Evolutionary conservation across 2,113 vertebrate species (phyloP), one percentile per base, ranked within the genome.

Genomic region (Caracal caracal): DNA sequence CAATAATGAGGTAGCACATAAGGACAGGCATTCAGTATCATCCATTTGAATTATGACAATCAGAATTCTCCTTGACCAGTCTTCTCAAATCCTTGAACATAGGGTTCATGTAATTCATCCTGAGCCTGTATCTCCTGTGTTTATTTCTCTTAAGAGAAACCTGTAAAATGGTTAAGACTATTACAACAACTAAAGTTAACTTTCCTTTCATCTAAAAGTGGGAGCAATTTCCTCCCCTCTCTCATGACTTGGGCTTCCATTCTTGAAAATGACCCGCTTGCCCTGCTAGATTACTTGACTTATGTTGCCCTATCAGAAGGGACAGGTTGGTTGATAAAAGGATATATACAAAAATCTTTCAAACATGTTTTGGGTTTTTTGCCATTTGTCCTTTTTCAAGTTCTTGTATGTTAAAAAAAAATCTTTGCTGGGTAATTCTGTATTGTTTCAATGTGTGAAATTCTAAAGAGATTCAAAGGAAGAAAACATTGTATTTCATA

Each of bases 391-490:
- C 53, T 79, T 82, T 88, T 78, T 85, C 28, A 86, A 89, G 51
- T 75, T 88, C 5, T 84, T 80, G 10, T 6, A 76, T 47, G 5
- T 53, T 71, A 28, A 87, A 90, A 88, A 88, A 75, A 90, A 83
- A 75, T 51, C 5, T 89, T 78, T 81, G 70, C 40, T 68, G 30
- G 20, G n/a, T 90, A 87, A 97, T 71, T 94, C 51, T 26, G 86
- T 28, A 33, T 81, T 65, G 8, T 75, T 94, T 93, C 89, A 93
- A 59, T 78, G 11, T 49, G 79, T 79, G 88, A 92, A 95, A 94
- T 53, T 79, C 75, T 92, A 28, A 93, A 47, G 63, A 92, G 84
- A 93, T 80, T 86, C 70, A 96, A 95, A 95, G 63, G 20, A 19
- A 76, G 66, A 83, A 89, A 95, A 63, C n/a, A 79, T 66, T 59